These are phyloP conservation scores for Morpho deidamia DNA, from an alignment of 2,888 invertebrate genomes.

Conservation along the genomic window DNA sequence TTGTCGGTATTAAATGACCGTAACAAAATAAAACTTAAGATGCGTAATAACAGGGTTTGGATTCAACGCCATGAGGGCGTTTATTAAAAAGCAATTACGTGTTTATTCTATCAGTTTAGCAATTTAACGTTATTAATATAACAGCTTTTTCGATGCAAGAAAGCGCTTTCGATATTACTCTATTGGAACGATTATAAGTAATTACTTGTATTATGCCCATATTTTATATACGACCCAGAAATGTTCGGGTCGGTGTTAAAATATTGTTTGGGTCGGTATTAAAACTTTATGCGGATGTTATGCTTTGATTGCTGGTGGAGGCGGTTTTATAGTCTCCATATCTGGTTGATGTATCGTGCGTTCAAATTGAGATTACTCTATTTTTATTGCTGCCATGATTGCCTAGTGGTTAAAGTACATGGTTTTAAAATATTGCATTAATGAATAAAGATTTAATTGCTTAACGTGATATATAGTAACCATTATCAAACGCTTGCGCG, in stretches of 20 bases:
- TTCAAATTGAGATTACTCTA: constrained; percentile 5
- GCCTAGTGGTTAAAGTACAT: neutral
- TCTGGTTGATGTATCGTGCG: constrained; percentile 9
- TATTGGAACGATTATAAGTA: constrained; percentile 35
- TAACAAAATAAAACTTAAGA: constrained; percentile 29
- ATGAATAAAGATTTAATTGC: too few species aligned
- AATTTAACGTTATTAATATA: constrained; percentile 45
- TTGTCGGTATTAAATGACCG: constrained; percentile 28
- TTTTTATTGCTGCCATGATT: neutral
- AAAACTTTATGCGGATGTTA: constrained; percentile 8
- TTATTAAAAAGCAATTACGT: constrained; percentile 59
- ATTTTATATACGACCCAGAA: constrained; percentile 18
- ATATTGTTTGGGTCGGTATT: constrained; percentile 6
- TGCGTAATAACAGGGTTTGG: constrained; percentile 43
- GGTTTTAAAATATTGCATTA: neutral
- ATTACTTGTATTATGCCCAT: constrained; percentile 21
- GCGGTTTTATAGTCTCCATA: constrained; percentile 14
- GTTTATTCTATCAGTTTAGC: constrained; percentile 50
- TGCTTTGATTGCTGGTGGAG: constrained; percentile 7
- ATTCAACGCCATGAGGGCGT: constrained; percentile 38
- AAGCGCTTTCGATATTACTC: constrained; percentile 34
- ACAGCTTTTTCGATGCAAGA: constrained; percentile 31
- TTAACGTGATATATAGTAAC: too few species aligned
- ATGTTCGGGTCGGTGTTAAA: constrained; percentile 5
- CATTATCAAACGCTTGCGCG: too few species aligned